Evolutionary conservation across 1,140 invertebrate species (phyloP).

Genomic region (Diabrotica undecimpunctata): DNA sequence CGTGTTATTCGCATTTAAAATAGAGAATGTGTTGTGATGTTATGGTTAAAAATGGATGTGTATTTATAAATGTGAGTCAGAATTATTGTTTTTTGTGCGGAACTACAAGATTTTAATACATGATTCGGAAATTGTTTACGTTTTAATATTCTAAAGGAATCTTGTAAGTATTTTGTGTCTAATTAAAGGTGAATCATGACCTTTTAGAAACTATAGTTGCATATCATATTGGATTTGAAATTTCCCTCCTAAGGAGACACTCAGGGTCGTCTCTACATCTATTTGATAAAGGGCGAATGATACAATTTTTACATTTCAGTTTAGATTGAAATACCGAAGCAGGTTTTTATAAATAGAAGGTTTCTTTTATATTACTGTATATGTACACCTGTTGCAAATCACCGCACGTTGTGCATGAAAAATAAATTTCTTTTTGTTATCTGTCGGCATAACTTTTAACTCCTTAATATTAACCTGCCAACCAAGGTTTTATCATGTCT

Average conservation of each 20-base stretch:
- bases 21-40: neutral
- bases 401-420: neutral
- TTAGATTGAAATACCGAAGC: neutral
- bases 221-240: conserved; percentile 1
- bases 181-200: neutral
- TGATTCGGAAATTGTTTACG: conserved; percentile 12
- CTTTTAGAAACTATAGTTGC: neutral
- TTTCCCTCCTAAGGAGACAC: neutral
- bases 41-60: conserved; percentile 15
- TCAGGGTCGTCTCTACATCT: neutral
- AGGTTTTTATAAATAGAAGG: neutral
- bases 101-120: conserved; percentile 10
- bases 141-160: neutral
- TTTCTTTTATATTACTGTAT: neutral
- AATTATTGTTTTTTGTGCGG: conserved; percentile 10
- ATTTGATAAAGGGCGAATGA: neutral
- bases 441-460: neutral
- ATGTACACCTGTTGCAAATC: neutral
- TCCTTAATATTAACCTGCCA: too few species aligned
- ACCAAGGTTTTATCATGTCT: too few species aligned
- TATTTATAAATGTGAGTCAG: conserved; percentile 21
- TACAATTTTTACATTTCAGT: neutral
- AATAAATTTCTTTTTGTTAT: neutral
- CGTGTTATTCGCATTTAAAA: neutral
- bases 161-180: conserved; percentile 2